phyloP scores from a whole-genome alignment of 2,113 vertebrate genomes.

The Sphaerodactylus townsendi region DNA sequence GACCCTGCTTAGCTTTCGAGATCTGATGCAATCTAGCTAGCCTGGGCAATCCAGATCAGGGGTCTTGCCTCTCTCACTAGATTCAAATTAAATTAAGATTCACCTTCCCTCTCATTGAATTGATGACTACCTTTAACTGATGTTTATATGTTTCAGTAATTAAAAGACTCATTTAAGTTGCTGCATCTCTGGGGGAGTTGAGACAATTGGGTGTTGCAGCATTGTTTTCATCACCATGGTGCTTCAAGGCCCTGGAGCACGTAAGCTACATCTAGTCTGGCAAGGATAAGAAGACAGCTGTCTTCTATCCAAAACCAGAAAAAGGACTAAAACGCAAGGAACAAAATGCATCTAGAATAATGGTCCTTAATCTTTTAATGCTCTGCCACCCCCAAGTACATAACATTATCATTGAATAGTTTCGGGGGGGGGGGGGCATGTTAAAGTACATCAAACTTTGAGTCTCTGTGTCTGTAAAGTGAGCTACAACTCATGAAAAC shows the following conservation, averaged over 20 bases:
- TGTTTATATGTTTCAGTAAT: neutral
- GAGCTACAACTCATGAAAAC: too few relatives aligned
- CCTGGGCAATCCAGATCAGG: too few relatives aligned
- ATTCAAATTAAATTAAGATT: neutral
- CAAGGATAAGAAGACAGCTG: neutral
- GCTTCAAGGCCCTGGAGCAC: neutral
- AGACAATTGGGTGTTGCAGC: conserved; percentile 3
- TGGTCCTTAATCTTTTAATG: too few relatives aligned
- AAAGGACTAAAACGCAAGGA: neutral
- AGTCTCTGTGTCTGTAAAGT: too few relatives aligned
- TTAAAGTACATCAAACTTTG: too few relatives aligned
- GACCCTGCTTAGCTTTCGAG: too few relatives aligned
- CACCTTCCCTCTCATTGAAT: neutral
- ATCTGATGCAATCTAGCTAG: too few relatives aligned
- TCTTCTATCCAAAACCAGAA: neutral
- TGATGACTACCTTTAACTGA: neutral
- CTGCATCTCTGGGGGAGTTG: neutral
- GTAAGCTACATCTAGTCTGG: neutral
- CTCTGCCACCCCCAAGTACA: too few relatives aligned
- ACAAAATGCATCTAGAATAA: neutral
- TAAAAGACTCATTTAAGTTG: conserved; percentile 14
- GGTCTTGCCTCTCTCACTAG: neutral
- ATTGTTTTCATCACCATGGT: conserved; percentile 24
- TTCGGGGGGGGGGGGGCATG: too few relatives aligned
- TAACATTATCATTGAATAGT: too few relatives aligned